phyloP scores from a whole-genome alignment of 1,140 invertebrate species.

The Nasonia vitripennis region DNA sequence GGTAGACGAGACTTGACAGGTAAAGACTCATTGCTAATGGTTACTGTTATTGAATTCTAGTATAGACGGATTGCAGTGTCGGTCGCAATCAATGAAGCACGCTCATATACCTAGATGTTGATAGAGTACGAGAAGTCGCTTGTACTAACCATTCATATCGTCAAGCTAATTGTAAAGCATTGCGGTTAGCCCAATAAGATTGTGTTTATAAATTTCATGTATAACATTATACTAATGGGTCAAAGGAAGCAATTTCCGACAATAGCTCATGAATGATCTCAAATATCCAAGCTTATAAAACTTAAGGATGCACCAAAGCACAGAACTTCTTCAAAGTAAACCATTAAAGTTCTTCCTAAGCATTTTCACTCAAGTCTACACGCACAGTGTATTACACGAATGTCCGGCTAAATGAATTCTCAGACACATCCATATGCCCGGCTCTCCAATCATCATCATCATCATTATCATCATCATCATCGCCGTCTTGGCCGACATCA shows the following conservation, averaged over 20 bases:
- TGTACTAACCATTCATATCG: background rate
- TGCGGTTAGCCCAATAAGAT: no score
- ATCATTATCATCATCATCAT: background rate
- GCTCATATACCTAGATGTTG: no score
- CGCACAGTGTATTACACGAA: background rate
- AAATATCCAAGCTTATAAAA: background rate
- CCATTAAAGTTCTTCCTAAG: background rate
- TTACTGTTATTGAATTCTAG: slow-evolving; percentile 8
- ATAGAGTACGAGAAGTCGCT: no score
- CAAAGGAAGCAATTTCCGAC: slow-evolving; percentile 12
- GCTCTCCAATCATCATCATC: slow-evolving; percentile 3
- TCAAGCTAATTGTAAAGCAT: background rate
- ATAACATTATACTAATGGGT: background rate
- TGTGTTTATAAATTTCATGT: no score
- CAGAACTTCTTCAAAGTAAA: background rate
- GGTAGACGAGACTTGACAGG: no score
- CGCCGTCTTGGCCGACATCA: background rate
- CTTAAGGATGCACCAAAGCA: no score
- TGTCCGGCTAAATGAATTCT: slow-evolving; percentile 8
- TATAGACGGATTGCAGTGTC: background rate
- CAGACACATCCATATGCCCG: background rate
- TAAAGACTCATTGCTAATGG: background rate
- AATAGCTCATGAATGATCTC: background rate
- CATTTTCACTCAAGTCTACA: slow-evolving; percentile 11
- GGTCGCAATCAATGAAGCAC: no score